Evolutionary conservation across 2,113 vertebrate genomes (phyloP).

Genomic region (Poecile atricapillus): DNA sequence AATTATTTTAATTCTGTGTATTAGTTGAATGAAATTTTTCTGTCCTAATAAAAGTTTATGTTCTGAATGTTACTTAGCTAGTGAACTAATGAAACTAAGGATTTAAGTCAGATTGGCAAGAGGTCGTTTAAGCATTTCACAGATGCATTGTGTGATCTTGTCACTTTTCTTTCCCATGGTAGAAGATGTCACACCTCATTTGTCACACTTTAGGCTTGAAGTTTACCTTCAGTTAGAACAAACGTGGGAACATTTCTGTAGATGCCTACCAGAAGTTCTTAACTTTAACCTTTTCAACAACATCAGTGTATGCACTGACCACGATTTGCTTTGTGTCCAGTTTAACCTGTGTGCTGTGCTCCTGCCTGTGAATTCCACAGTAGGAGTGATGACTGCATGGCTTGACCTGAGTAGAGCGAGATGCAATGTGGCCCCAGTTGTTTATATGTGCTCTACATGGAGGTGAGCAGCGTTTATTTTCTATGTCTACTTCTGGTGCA

Average conservation of each 20-base stretch:
- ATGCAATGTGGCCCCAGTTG: rapidly evolving
- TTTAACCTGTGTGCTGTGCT: background rate
- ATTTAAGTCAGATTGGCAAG: background rate
- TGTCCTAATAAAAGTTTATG: background rate
- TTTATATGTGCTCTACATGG: background rate
- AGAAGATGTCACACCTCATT: background rate
- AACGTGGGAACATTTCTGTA: background rate
- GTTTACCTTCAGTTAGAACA: background rate
- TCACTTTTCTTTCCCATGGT: background rate
- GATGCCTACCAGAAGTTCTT: background rate
- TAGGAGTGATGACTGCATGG: rapidly evolving
- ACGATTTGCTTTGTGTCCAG: background rate
- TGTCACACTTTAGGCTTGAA: background rate
- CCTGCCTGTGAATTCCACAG: background rate
- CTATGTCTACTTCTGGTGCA: background rate
- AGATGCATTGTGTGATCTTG: background rate
- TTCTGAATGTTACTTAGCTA: background rate
- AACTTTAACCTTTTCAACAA: background rate
- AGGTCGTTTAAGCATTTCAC: background rate
- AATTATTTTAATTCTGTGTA: background rate
- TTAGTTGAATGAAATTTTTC: background rate
- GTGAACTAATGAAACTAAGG: background rate
- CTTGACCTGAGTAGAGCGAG: background rate
- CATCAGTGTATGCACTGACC: background rate
- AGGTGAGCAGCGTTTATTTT: background rate